Evolutionary conservation across 2,113 vertebrate species (phyloP).

Genomic region (Gallinago jamesoni): DNA sequence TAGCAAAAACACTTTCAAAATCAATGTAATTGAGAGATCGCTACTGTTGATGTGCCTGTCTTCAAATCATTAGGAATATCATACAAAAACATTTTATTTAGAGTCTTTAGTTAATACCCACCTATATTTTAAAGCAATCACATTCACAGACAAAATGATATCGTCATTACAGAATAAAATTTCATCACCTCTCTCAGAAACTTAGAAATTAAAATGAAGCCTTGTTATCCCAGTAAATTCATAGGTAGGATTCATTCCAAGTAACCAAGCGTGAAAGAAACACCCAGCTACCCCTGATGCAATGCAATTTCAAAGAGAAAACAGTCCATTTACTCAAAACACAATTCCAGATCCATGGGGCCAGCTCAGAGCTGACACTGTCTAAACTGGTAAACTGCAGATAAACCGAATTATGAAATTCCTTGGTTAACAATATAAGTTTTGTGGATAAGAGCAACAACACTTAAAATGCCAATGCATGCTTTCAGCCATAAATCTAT

Average conservation of each 20-base stretch:
- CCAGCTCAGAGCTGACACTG: neutral
- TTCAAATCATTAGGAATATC: neutral
- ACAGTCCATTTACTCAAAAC: neutral
- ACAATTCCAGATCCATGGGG: neutral
- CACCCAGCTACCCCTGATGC: neutral
- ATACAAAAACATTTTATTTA: neutral
- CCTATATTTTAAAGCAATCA: neutral
- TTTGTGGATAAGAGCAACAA: neutral
- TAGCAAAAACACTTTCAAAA: constrained; percentile 43
- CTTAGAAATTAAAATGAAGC: neutral
- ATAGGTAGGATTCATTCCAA: neutral
- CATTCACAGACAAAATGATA: neutral
- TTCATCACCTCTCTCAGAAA: neutral
- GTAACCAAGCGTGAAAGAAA: neutral
- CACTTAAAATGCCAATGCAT: neutral
- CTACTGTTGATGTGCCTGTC: neutral
- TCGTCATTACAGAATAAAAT: neutral
- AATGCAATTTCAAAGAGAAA: neutral
- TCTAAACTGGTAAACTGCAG: neutral
- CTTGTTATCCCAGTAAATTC: neutral
- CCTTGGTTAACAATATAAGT: neutral
- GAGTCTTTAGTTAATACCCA: neutral
- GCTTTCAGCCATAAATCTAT: neutral
- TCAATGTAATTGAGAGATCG: constrained; percentile 9
- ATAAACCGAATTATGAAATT: neutral